Base-by-base conservation (phyloP, 2,797 vertebrate species). In the Falco berigora region DNA sequence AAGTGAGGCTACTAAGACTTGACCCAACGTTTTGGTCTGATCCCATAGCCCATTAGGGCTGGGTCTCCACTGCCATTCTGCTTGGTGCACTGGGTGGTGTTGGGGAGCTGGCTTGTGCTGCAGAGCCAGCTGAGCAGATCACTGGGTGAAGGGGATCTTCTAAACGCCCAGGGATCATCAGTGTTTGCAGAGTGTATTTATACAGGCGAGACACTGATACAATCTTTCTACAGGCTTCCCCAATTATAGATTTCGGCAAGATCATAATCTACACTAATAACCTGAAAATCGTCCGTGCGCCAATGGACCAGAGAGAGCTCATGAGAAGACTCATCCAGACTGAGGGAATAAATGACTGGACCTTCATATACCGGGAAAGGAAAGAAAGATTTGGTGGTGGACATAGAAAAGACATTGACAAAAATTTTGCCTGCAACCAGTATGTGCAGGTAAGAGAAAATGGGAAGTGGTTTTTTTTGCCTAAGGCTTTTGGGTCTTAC, bases 231-330 rank as follows among this genome's bases (percentile, higher is more conserved):
- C 93, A 98, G 98, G 55, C 94, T 67, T 98, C 98, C 11, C 97
- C 98, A 6, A 97, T 99, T 85, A 95, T 99, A 97, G 99, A 99
- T 97, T 99, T 99, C 95, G 99, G 99, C 83, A 99, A 99, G 98
- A 99, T 99, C 85, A 99, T 99, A 87, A 99, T 99, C 98, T 99
- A 99, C 94, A 99, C 99, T 32, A 99, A 98, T 85, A 99, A 99
- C 81, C 97, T 99, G 96, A 99, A 99, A 96, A 99, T 99, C 96
- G 98, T 99, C 95, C 98, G 98, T 85, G 98, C 99, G 3, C 98
- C 99, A 0, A 97, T 97, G 82, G 98, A 97, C 95, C 98, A 98
- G 94, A 98, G 97, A 15, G 99, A 99, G 67, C 96, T 97, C 96
- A 90, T 95, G 96, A 97, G 98, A 97, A 97, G 98, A 96, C 92